A percentile compares a stretch with the other conserved stretches of the same genome.
These are phyloP conservation scores for Lithophane ornitopus DNA, from an alignment of 2,888 invertebrate species.

Conservation along the genomic window DNA sequence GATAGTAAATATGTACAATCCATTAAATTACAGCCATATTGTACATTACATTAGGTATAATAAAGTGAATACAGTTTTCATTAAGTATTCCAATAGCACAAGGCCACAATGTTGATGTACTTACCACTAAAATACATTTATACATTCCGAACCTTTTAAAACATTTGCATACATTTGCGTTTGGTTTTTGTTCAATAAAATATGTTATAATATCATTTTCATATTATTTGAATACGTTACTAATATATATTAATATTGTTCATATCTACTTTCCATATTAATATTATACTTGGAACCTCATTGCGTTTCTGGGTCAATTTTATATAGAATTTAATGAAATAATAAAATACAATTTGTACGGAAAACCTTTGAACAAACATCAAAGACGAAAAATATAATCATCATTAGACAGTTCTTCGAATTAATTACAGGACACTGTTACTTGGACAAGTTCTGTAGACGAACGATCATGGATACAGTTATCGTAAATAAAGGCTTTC, in stretches of 20 bases:
- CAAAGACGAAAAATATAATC: too few relatives aligned
- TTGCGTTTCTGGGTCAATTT: not conserved
- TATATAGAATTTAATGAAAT: not conserved
- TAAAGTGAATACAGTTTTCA: slow-evolving; percentile 21
- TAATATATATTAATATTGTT: not conserved
- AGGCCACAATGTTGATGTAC: slow-evolving; percentile 22
- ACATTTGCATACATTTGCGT: slow-evolving; percentile 37
- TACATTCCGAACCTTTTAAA: slow-evolving; percentile 25
- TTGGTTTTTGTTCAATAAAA: slow-evolving; percentile 25
- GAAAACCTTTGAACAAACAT: not conserved
- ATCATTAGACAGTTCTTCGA: not conserved
- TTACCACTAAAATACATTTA: slow-evolving; percentile 33
- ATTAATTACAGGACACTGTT: not conserved
- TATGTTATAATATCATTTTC: slow-evolving; percentile 21
- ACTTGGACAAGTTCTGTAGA: too few relatives aligned
- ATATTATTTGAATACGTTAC: not conserved
- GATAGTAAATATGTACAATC: not conserved
- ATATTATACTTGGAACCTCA: not conserved
- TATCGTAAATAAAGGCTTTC: not conserved
- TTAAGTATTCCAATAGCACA: slow-evolving; percentile 31
- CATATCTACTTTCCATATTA: not conserved
- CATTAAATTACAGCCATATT: not conserved
- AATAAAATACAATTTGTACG: not conserved
- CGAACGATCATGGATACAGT: not conserved
- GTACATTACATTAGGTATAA: not conserved